Evolutionary conservation across 1,140 invertebrate species (phyloP), one percentile per base, ranked within the genome.

Genomic region (Ips nitidus): DNA sequence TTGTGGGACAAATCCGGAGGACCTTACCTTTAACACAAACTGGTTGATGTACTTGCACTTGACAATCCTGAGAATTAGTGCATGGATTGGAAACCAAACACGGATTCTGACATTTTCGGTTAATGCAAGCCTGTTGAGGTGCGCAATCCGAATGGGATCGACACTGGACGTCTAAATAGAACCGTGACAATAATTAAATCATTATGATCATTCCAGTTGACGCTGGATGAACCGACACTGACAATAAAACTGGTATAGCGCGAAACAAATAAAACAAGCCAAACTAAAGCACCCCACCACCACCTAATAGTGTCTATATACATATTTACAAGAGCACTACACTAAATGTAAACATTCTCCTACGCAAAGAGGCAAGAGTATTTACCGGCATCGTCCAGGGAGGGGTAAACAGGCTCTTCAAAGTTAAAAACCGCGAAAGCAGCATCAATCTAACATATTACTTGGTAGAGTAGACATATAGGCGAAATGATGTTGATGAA

Each of bases 21-120:
- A 22, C 22, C 22, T 22, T 84, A 91, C 91, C 89, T 86, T 89
- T 88, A 37, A 90, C 85, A 76, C 92, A 94, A 59, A 91, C 86
- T 39, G 92, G 89, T 76, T 90, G 87, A 80, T 94, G 92, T 75
- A 90, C 82, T 72, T 90, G 82, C 38, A 93, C 90, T 72, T 88
- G 88, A 78, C 92, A 94, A 53, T 90, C 88, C 69, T 92, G 84
- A 40, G 84, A 77, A 45, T 81, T 78, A 22, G 84, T 77, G 75
- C 91, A 94, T 0, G 90, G 89, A 74, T 90, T 91, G 22, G 85
- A 74, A 39, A 75, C 74, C 22, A 68, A 58, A 63, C 80, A 81
- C 1, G 90, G 89, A 75, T 90, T 92, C 45, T 88, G 83, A 75
- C 94, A 95, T 65, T 89, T 85, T 3, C 88, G 85, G 76, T 89